phyloP scores from a whole-genome alignment of 2,888 invertebrate species.

The Hypolimnas misippus region DNA sequence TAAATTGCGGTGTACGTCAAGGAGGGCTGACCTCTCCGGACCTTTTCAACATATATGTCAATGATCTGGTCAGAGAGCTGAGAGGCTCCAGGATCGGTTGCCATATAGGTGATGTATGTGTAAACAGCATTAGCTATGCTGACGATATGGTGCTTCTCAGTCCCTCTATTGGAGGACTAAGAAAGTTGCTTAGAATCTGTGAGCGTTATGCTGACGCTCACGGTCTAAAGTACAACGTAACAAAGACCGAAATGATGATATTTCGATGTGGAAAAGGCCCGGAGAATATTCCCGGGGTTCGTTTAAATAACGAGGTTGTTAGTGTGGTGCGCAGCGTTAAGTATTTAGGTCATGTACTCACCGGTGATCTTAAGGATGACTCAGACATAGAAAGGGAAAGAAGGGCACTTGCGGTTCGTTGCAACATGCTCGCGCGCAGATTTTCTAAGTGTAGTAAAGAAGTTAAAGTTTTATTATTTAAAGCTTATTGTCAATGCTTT shows the following conservation, averaged over 20 bases:
- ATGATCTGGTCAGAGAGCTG: constrained; percentile 40
- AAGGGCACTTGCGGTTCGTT: no score
- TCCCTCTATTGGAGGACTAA: constrained; percentile 36
- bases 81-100: constrained; percentile 40
- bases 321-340: not conserved
- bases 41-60: constrained; percentile 42
- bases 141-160: constrained; percentile 45
- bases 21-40: not conserved
- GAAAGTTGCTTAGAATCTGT: constrained; percentile 53
- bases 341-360: not conserved
- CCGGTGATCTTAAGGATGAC: no score
- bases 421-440: no score
- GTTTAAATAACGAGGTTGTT: not conserved
- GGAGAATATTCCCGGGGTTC: not conserved
- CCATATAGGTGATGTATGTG: constrained; percentile 29
- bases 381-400: no score
- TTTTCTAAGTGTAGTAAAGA: no score
- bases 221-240: no score
- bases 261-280: constrained; percentile 3
- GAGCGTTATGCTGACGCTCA: constrained; percentile 22
- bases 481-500: constrained; percentile 2
- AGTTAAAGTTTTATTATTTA: no score
- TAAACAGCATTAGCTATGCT: constrained; percentile 42
- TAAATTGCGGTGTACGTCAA: not conserved
- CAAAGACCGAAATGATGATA: not conserved